Conservation (phyloP, 2,888 invertebrate genomes). For the Silvanus unidentatus region DNA sequence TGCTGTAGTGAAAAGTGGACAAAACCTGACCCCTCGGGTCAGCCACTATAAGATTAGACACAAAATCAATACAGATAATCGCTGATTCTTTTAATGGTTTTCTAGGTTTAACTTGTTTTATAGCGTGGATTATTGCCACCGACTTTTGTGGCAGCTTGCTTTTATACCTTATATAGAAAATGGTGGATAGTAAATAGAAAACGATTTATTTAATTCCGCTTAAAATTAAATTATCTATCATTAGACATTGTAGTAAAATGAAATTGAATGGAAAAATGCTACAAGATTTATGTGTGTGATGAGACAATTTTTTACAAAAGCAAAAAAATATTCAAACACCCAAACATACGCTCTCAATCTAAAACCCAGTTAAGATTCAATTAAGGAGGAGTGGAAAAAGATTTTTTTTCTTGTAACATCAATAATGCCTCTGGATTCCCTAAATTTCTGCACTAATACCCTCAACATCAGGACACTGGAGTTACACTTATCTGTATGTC, state of each 20-base stretch:
- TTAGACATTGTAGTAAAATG: no score
- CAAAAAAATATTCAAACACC: no score
- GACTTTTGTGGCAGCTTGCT: slow-evolving; percentile 22
- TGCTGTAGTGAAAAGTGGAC: slow-evolving; percentile 21
- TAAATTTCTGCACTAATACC: no score
- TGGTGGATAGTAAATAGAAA: slow-evolving; percentile 18
- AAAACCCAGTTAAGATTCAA: no score
- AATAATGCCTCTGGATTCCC: no score
- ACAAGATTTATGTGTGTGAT: no score
- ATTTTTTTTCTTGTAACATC: no score
- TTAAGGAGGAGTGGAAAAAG: no score
- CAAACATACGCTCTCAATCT: no score
- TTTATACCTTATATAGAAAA: slow-evolving; percentile 22
- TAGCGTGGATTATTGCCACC: slow-evolving; percentile 28
- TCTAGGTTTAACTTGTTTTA: slow-evolving; percentile 33
- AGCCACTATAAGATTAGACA: slow-evolving; percentile 34
- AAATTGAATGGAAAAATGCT: no score
- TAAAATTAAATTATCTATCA: background rate
- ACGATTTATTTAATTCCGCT: slow-evolving; percentile 14
- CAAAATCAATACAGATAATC: slow-evolving; percentile 43
- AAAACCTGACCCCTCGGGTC: slow-evolving; percentile 17
- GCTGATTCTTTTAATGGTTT: slow-evolving; percentile 41
- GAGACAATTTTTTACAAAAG: no score
- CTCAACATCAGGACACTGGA: no score
- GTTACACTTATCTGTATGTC: background rate